Evolutionary conservation across 2,113 vertebrate species (phyloP).

Genomic region (Helogale parvula): DNA sequence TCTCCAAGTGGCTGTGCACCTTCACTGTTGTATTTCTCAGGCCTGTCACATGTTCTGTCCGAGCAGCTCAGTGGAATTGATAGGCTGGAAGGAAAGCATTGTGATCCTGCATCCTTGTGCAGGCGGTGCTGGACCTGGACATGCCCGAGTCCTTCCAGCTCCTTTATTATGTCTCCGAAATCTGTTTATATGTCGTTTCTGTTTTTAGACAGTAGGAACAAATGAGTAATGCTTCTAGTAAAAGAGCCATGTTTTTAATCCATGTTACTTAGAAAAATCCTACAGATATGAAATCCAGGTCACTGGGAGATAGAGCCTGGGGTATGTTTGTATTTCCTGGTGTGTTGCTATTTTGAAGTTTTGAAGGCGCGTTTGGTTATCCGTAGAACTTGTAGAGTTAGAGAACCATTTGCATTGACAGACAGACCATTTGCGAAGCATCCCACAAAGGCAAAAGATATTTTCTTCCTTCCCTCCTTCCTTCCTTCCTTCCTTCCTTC

Average conservation of each 20-base stretch:
- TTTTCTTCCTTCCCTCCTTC: not conserved
- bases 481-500: too few relatives aligned
- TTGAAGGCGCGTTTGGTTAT: conserved; percentile 2
- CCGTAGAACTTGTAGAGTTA: not conserved
- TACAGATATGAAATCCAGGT: not conserved
- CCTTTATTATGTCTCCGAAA: conserved; percentile 1
- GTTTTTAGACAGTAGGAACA: not conserved
- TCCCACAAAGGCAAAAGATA: not conserved
- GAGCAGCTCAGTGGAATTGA: not conserved
- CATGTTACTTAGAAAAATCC: conserved; percentile 21
- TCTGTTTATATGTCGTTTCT: not conserved
- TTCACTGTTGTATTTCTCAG: not conserved
- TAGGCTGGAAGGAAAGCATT: not conserved
- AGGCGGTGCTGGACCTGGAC: not conserved
- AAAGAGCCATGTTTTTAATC: conserved; percentile 6
- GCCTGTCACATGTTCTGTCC: not conserved
- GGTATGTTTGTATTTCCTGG: not conserved
- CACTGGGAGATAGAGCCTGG: not conserved
- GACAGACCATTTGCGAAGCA: not conserved
- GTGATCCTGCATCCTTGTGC: not conserved
- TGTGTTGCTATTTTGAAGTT: conserved; percentile 15
- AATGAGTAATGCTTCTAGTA: conserved; percentile 27
- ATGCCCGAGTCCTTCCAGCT: not conserved
- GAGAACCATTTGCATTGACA: not conserved
- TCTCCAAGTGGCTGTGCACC: not conserved